phyloP scores from a whole-genome alignment of 2,113 vertebrate species.

The Alethe diademata region DNA sequence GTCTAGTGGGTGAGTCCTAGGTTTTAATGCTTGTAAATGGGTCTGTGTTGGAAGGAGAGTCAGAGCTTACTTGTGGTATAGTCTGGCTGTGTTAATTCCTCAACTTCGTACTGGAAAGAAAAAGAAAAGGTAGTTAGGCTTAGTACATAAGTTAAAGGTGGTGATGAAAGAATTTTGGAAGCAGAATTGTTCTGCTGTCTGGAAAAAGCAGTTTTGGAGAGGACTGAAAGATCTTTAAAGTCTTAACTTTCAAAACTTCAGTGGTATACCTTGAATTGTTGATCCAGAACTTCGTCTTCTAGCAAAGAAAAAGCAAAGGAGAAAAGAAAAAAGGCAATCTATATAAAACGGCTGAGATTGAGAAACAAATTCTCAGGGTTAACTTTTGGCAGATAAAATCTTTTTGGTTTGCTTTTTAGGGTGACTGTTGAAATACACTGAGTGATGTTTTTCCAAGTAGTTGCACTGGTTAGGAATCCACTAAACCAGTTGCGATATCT shows the following conservation, averaged over 20 bases:
- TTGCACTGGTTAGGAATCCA: slow-evolving; percentile 6
- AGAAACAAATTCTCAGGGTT: background rate
- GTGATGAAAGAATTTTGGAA: slow-evolving; percentile 39
- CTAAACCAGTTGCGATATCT: slow-evolving; percentile 48
- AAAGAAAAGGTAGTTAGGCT: background rate
- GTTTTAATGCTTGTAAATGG: slow-evolving; percentile 34
- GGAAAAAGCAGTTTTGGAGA: slow-evolving; percentile 8
- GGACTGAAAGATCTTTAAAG: slow-evolving; percentile 2
- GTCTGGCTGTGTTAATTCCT: slow-evolving; percentile 45
- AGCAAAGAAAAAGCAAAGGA: background rate
- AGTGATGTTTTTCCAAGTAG: slow-evolving; percentile 37
- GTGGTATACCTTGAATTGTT: slow-evolving; percentile 25
- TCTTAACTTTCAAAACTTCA: background rate
- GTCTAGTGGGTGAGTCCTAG: slow-evolving; percentile 73
- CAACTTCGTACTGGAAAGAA: background rate
- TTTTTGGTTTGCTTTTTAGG: background rate
- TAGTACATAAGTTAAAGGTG: slow-evolving; percentile 17
- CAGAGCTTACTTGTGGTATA: slow-evolving; percentile 13
- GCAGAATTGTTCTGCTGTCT: background rate
- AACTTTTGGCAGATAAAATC: background rate
- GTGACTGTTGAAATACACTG: background rate
- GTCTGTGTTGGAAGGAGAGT: slow-evolving; percentile 43
- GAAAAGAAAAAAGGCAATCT: background rate
- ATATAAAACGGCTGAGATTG: background rate
- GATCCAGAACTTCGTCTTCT: slow-evolving; percentile 12